Percentiles rank a stretch among this genome's conserved stretches.
phyloP scores from a whole-genome alignment of 2,888 invertebrate genomes.

The Caenorhabditis sp. region DNA sequence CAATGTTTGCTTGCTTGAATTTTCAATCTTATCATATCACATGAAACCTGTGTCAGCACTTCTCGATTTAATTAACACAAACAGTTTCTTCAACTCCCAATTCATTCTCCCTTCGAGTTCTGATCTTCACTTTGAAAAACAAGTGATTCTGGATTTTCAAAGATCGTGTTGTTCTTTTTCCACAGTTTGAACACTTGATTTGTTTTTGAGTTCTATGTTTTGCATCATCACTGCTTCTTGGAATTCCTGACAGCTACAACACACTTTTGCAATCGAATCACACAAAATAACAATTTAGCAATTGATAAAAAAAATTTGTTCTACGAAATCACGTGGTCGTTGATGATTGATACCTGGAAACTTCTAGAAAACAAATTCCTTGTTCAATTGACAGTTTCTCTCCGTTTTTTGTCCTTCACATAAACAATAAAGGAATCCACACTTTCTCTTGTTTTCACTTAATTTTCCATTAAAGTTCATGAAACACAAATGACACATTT shows the following conservation, averaged over 20 bases:
- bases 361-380: constrained; percentile 32
- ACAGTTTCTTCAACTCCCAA: background rate
- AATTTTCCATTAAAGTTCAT: constrained; percentile 6
- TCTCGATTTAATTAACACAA: background rate
- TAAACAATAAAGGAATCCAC: constrained; percentile 7
- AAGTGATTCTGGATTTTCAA: too few species aligned
- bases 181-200: background rate
- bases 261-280: background rate
- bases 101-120: background rate
- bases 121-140: background rate
- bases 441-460: constrained; percentile 6
- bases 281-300: constrained; percentile 9
- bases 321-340: constrained; percentile 37
- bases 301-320: constrained; percentile 16
- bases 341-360: constrained; percentile 35
- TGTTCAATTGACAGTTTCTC: constrained; percentile 23
- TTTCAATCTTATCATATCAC: background rate
- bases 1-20: background rate
- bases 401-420: background rate
- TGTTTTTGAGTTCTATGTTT: background rate
- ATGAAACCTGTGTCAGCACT: constrained; percentile 19
- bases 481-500: background rate
- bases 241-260: background rate
- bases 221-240: background rate
- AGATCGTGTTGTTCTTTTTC: too few species aligned